These are phyloP conservation scores for Acomys russatus DNA, from an alignment of 2,797 vertebrate genomes.

Conservation along the genomic window DNA sequence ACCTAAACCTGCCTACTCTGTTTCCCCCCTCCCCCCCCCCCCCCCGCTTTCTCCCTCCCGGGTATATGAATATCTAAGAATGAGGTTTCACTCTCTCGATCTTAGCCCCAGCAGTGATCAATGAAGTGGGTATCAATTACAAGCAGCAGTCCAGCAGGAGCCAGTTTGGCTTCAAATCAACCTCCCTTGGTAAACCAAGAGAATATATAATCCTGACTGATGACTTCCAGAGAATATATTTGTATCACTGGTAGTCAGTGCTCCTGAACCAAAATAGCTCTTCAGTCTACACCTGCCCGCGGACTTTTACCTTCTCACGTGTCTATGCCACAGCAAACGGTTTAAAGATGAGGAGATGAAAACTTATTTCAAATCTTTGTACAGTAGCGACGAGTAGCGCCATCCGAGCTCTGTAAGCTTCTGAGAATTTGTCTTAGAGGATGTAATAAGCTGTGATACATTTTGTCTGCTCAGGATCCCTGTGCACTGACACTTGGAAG, in stretches of 20 bases:
- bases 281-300: slow-evolving; percentile 65
- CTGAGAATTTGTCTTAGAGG: slow-evolving; percentile 73
- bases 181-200: slow-evolving; percentile 80
- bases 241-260: slow-evolving; percentile 77
- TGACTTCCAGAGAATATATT: slow-evolving; percentile 85
- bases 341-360: slow-evolving; percentile 76
- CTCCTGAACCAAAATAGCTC: slow-evolving; percentile 79
- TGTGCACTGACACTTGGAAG: slow-evolving; percentile 65
- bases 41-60: slow-evolving; percentile 31
- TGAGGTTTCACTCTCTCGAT: slow-evolving; percentile 74
- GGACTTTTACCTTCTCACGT: slow-evolving; percentile 72
- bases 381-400: slow-evolving; percentile 54
- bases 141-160: slow-evolving; percentile 82
- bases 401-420: slow-evolving; percentile 52
- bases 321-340: slow-evolving; percentile 65
- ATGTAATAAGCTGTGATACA: slow-evolving; percentile 64
- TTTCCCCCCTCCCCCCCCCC: no score
- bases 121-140: slow-evolving; percentile 84
- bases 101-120: slow-evolving; percentile 83
- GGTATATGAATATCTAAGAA: slow-evolving; percentile 75
- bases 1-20: slow-evolving; percentile 26
- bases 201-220: slow-evolving; percentile 86
- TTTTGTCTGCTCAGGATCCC: slow-evolving; percentile 67
- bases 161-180: slow-evolving; percentile 85
- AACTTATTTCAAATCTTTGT: slow-evolving; percentile 72